phyloP scores from a whole-genome alignment of 2,888 invertebrate species.

The Lithophane ornitopus region DNA sequence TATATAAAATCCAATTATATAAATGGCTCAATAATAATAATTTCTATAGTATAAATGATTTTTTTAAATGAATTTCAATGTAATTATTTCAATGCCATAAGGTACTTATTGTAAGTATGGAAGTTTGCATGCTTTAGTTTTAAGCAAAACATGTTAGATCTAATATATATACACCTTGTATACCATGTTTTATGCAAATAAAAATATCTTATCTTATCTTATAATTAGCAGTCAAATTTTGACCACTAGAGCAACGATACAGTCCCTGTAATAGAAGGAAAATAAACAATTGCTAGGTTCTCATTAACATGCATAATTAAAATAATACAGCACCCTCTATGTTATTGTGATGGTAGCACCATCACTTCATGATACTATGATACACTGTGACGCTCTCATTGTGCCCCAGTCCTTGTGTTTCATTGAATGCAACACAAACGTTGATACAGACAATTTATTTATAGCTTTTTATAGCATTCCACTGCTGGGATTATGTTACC shows the following conservation, averaged over 20 bases:
- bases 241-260: too few species aligned
- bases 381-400: slow-evolving; percentile 25
- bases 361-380: slow-evolving; percentile 19
- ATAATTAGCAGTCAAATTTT: neutral
- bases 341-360: neutral
- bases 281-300: neutral
- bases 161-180: too few species aligned
- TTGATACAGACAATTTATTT: slow-evolving; percentile 33
- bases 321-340: neutral
- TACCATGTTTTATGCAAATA: too few species aligned
- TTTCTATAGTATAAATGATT: too few species aligned
- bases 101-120: too few species aligned
- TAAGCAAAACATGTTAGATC: too few species aligned
- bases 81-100: too few species aligned
- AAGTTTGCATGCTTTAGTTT: too few species aligned
- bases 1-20: too few species aligned
- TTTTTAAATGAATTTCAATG: too few species aligned
- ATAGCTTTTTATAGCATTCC: slow-evolving; percentile 7
- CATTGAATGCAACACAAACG: slow-evolving; percentile 22
- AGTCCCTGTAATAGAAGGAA: neutral
- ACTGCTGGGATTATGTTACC: slow-evolving; percentile 23
- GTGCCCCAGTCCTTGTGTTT: slow-evolving; percentile 29
- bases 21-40: too few species aligned
- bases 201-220: too few species aligned
- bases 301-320: neutral